Base-by-base conservation (phyloP, 2,888 invertebrate genomes). In the Eulithis prunata region DNA sequence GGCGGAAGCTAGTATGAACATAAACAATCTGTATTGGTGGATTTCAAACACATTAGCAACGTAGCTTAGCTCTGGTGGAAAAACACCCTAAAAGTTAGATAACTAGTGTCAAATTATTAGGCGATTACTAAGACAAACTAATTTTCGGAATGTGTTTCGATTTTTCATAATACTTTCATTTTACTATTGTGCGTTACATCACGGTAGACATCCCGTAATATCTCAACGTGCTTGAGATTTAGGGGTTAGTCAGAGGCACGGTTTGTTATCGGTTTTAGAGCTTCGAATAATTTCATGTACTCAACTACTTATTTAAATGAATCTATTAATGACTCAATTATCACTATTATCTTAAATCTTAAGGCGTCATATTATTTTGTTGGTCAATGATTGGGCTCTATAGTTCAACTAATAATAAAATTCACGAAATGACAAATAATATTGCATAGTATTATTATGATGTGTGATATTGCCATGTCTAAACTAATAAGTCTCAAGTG, bases 221-320 rank as follows among this genome's bases (percentile, higher is more conserved):
- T 7, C 13, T 47, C 47, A 13, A 7, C 4, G 13, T 47, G 3
- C 10, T 4, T 21, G 13, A 21, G 49, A 11, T 11, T 11, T 47
- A 14, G 13, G 14, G 47, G 47, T n/a, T 46, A 47, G 13, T 47
- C 49, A 21, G 49, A 21, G 49, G 49, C 21, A 49, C 21, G 14
- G 13, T 47, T 49, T 21, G 21, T 49, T 11, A 7, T 47, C 7
- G 14, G 14, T 8, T 49, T 49, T 4, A 14, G 13, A 2, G 14
- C 14, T n/a, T 46, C 46, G n/a, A 53, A 57, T 10, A 21, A 32
- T 28, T 52, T 14, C 56, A 57, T 47, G n/a, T 57, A 21, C 21
- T 21, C 2, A 58, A 56, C 58, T 65, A 36, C n/a, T 43, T 46
- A 62, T 54, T 45, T 54, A 66, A 66, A 52, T 46, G 59, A 59